Evolutionary conservation across 2,797 vertebrate species (phyloP), one percentile per base, ranked within the genome.

Genomic region (Semaprochilodus insignis): DNA sequence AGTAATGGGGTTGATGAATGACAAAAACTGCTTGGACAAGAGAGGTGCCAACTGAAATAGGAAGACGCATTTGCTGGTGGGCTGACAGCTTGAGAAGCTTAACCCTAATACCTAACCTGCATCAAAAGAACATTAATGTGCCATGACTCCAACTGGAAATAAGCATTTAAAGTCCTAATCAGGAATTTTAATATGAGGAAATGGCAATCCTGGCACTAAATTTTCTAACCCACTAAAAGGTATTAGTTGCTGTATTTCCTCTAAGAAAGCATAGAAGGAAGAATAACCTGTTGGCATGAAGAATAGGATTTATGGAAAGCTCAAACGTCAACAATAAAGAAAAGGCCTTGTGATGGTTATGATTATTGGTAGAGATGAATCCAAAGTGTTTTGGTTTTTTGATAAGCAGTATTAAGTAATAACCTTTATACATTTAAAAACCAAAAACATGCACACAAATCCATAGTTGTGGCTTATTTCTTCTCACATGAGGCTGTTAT

Each of bases 21-120:
- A 77, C 90, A 48, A 2, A 85, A 82, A 40, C 84, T 27, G 52
- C 6, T 0, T 81, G 74, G 67, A 88, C 81, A 88, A 84, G 84
- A 84, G 84, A 82, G 84, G 84, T 88, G 87, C 84, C 82, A 83
- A 85, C 67, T 85, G 83, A 85, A 85, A 84, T 77, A 85, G 85
- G 81, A 83, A 87, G 83, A 87, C 83, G 55, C 81, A 77, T 81
- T 81, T 77, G 73, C 83, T 77, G 79, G 85, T 86, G 71, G 83
- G 76, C 82, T 78, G 87, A 82, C 83, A 85, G 87, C 82, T 86
- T 79, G 76, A 81, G 78, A 81, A 71, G 80, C 85, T 88, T 80
- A 87, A 73, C 78, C 74, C 74, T 84, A 81, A 87, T 77, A 84
- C 82, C 81, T 75, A 81, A 83, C 85, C 85, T 85, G 83, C 85